phyloP scores from a whole-genome alignment of 2,797 vertebrate genomes.

The Simalia tracyae region DNA sequence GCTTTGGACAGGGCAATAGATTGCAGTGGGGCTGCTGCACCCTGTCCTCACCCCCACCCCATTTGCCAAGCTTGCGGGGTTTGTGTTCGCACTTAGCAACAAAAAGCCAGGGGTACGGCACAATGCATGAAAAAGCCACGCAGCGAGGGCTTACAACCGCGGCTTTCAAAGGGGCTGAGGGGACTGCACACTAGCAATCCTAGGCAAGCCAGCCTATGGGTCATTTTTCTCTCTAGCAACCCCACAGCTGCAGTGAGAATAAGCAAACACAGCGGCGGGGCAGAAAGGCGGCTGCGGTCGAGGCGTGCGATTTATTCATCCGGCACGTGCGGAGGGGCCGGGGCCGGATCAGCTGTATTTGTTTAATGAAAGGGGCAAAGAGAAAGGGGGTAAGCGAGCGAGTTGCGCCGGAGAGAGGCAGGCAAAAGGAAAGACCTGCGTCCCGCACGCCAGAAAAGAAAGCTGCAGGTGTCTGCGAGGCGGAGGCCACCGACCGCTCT shows the following conservation, averaged over 20 bases:
- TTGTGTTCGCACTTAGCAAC: conserved; percentile 61
- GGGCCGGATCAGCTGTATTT: conserved; percentile 97
- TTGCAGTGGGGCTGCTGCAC: conserved; percentile 59
- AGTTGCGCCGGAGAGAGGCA: conserved; percentile 53
- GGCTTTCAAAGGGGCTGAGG: conserved; percentile 55
- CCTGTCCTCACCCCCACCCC: not conserved
- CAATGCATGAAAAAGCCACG: conserved; percentile 33
- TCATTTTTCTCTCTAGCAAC: conserved; percentile 59
- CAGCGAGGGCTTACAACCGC: conserved; percentile 38
- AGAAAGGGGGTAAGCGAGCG: conserved; percentile 70
- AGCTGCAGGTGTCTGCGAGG: conserved; percentile 70
- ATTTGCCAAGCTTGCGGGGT: conserved; percentile 6
- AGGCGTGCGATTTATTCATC: conserved; percentile 68
- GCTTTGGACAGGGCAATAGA: conserved; percentile 73
- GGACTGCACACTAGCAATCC: conserved; percentile 16
- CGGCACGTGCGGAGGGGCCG: conserved; percentile 85
- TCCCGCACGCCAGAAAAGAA: conserved; percentile 44
- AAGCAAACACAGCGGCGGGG: conserved; percentile 71
- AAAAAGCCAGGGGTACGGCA: conserved; percentile 59
- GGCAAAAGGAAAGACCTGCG: conserved; percentile 60
- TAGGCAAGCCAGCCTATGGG: conserved; percentile 64
- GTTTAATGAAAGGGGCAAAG: conserved; percentile 80
- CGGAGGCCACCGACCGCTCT: conserved; percentile 50
- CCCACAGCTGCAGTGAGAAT: conserved; percentile 72
- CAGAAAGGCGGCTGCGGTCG: conserved; percentile 49